Conservation (phyloP, 1,140 invertebrate genomes). For the Yoshiicerus persimilis region DNA sequence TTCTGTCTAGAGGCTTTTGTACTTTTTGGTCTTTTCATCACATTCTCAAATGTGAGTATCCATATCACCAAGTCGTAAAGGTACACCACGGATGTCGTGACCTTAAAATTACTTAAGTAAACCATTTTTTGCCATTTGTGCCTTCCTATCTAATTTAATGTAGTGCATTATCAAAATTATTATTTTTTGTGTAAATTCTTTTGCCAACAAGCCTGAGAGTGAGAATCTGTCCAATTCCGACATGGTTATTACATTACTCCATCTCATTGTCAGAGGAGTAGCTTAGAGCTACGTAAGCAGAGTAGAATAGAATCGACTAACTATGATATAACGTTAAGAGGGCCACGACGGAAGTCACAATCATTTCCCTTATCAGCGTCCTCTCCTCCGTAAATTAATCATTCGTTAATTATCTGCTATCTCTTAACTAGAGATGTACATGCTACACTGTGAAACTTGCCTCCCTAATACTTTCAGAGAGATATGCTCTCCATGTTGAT, state of each 20-base stretch:
- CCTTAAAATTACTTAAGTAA: not conserved
- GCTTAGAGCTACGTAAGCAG: not conserved
- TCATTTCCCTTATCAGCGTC: not conserved
- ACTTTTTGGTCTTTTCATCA: not conserved
- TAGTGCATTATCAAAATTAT: not conserved
- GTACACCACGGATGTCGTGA: not conserved
- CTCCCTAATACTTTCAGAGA: too few relatives aligned
- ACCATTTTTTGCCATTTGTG: not conserved
- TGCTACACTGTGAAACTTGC: too few relatives aligned
- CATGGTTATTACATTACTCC: slow-evolving; percentile 11
- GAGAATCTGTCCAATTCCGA: not conserved
- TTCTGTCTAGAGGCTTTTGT: too few relatives aligned
- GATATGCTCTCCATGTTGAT: not conserved
- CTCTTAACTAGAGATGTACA: not conserved
- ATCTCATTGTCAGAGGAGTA: not conserved
- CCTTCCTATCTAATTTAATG: not conserved
- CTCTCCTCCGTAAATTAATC: not conserved
- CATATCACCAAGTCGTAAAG: not conserved
- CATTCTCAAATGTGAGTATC: not conserved
- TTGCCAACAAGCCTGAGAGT: not conserved
- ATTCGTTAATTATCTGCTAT: slow-evolving; percentile 4
- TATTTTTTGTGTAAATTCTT: not conserved
- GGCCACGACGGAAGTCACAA: slow-evolving; percentile 6
- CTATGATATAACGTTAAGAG: not conserved
- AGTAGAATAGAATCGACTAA: not conserved